These are phyloP conservation scores for Leptodirus hochenwartii DNA, from an alignment of 2,888 invertebrate genomes.

Conservation along the genomic window DNA sequence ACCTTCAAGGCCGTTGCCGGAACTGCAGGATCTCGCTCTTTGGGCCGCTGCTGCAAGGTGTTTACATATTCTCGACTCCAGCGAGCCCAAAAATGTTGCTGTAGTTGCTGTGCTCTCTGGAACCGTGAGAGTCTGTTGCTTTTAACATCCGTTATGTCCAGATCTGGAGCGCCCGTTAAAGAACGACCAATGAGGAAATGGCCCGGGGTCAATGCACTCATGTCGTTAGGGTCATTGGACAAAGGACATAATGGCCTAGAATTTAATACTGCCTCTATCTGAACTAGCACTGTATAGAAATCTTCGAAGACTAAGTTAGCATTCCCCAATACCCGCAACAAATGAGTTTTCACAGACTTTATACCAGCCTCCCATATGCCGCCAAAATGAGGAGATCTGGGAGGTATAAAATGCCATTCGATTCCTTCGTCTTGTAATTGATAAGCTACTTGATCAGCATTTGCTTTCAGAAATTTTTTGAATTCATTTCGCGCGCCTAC, in stretches of 20 bases:
- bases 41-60: slow-evolving; percentile 3
- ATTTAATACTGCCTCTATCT: slow-evolving; percentile 14
- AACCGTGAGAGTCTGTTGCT: slow-evolving; percentile 5
- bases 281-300: slow-evolving; percentile 10
- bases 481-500: slow-evolving; percentile 5
- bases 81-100: slow-evolving; percentile 7
- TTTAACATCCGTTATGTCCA: slow-evolving; percentile 4
- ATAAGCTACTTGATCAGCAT: not conserved
- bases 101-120: slow-evolving; percentile 3
- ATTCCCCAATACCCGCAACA: slow-evolving; percentile 4
- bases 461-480: too few relatives aligned
- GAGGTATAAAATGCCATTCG: slow-evolving; percentile 15
- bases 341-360: slow-evolving; percentile 8
- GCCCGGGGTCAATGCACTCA: slow-evolving; percentile 12
- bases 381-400: slow-evolving; percentile 13
- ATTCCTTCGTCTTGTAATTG: slow-evolving; percentile 8
- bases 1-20: not conserved
- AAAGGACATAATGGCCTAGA: slow-evolving; percentile 12
- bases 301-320: slow-evolving; percentile 11
- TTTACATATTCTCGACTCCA: slow-evolving; percentile 6
- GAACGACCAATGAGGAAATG: slow-evolving; percentile 11
- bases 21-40: not conserved
- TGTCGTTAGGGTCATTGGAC: slow-evolving; percentile 9
- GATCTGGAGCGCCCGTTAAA: slow-evolving; percentile 11
- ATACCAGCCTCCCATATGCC: slow-evolving; percentile 13